Evolutionary conservation across 2,113 vertebrate species (phyloP).

Genomic region (Scophthalmus maximus): DNA sequence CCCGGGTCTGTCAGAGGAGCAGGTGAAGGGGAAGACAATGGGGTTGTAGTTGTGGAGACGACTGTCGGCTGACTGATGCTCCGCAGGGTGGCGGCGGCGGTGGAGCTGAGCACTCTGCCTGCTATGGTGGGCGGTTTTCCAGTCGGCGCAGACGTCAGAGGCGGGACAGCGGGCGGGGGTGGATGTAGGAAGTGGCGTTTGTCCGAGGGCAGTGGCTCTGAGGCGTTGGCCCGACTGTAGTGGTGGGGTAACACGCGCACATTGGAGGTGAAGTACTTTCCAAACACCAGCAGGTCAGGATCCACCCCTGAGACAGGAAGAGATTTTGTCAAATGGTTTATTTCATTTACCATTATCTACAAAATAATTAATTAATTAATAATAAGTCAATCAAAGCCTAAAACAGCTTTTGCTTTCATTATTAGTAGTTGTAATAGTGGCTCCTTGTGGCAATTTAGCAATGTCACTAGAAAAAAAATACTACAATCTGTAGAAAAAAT

Average conservation of each 20-base stretch:
- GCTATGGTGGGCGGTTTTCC: conserved; percentile 16
- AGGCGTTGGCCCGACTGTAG: conserved; percentile 76
- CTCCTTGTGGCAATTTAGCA: no score
- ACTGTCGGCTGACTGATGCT: conserved; percentile 14
- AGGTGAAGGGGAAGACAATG: conserved; percentile 18
- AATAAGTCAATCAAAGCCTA: background rate
- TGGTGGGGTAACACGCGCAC: conserved; percentile 76
- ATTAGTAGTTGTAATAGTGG: background rate
- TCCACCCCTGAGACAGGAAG: conserved; percentile 84
- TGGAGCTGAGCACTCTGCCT: background rate
- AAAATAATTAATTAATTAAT: no score
- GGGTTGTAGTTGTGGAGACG: background rate
- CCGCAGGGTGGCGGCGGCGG: background rate
- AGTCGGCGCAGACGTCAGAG: conserved; percentile 51
- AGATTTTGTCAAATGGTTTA: no score
- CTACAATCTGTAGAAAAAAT: background rate
- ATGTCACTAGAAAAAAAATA: no score
- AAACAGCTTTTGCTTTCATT: background rate
- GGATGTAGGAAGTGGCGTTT: conserved; percentile 81
- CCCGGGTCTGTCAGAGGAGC: background rate
- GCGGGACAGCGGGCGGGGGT: conserved; percentile 44
- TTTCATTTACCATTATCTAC: no score
- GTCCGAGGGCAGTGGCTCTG: conserved; percentile 78
- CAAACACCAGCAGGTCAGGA: conserved; percentile 94
- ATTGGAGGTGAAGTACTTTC: conserved; percentile 82